Conservation (phyloP, 2,113 vertebrate genomes). For the Lagopus leucura region DNA sequence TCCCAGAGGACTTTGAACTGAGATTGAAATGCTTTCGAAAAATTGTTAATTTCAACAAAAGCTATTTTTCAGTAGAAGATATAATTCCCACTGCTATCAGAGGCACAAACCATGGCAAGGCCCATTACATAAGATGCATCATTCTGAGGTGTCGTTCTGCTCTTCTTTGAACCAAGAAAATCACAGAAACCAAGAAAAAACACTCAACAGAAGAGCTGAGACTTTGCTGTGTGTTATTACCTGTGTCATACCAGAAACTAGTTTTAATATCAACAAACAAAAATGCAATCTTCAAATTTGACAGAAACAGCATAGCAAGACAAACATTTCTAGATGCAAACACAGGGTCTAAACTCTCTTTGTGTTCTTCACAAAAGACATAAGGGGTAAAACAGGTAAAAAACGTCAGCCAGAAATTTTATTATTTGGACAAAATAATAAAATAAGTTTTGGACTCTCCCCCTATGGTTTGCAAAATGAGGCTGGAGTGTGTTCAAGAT, state of each 20-base stretch:
- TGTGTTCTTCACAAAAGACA: not conserved
- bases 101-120: not conserved
- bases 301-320: not conserved
- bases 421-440: not conserved
- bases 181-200: too few relatives aligned
- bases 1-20: not conserved
- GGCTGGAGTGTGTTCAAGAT: not conserved
- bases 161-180: not conserved
- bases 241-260: not conserved
- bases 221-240: not conserved
- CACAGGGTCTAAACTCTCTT: not conserved
- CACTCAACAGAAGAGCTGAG: not conserved
- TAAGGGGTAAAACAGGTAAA: not conserved
- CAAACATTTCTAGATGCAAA: not conserved
- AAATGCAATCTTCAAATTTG: not conserved
- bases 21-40: not conserved
- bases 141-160: not conserved
- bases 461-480: not conserved
- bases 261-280: not conserved
- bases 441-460: not conserved
- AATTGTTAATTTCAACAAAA: not conserved
- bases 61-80: not conserved
- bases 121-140: not conserved
- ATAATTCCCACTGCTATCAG: not conserved
- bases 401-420: not conserved